Base-by-base conservation (phyloP, 2,113 vertebrate genomes). In the Phycodurus eques region DNA sequence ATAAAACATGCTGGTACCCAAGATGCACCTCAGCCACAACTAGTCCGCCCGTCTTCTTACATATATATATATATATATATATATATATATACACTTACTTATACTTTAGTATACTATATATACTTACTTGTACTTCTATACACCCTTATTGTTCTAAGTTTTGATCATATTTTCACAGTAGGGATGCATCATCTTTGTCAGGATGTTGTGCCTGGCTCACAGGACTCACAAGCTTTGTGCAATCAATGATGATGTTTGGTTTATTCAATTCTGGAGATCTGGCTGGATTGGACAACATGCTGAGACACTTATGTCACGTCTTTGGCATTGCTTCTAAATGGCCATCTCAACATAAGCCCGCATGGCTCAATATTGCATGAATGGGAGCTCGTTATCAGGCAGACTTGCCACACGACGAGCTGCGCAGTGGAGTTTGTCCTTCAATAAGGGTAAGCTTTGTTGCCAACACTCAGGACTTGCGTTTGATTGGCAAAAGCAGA, bases 381-480 rank as follows among this genome's bases (percentile, higher is more conserved):
- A 70, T 57, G 61, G 53, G 19, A 47, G 71, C 65, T 71, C 60
- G 59, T 74, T 73, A 57, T 57, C 59, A 39, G 69, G 71, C 74
- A 62, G 31, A 60, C 57, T 71, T n/a, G 0, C 68, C 11, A 70
- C 47, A 19, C 49, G 49, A 17, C 72, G 69, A 77, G 79, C 77
- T 82, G 68, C 17, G 75, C 19, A 77, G 74, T 70, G n/a, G 63
- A 83, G 69, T 87, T 74, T 72, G 70, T 86, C 84, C 80, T 78
- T 77, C 39, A 75, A 86, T 83, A 82, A 88, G 77, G 73, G 85
- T 74, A 53, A 8, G 59, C 80, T 87, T 83, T 85, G 84, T 82
- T 79, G 80, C 74, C 67, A 72, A 83, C 84, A 75, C 79, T 72
- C 61, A 77, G 77, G 53, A 78, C 54, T 47, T 39, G 64, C 27